Percentiles rank a stretch among this genome's conserved stretches.
Conservation (phyloP, 2,888 invertebrate genomes). For the Argyresthia albistria region DNA sequence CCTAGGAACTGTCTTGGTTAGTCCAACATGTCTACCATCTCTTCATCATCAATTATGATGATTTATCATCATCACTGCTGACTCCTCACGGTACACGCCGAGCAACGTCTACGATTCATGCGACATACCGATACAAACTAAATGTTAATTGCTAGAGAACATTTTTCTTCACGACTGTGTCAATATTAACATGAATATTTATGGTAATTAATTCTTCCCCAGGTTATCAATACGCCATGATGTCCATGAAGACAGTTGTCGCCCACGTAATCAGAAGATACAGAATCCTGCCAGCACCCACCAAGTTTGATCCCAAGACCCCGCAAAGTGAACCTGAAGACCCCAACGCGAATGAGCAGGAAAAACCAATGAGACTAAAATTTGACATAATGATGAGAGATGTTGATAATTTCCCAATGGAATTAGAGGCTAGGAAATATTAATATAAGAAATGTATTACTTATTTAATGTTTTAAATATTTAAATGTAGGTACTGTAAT, state of each 20-base stretch:
- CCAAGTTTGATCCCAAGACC: no score
- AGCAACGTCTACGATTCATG: no score
- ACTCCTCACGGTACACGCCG: background rate
- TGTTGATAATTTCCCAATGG: slow-evolving; percentile 26
- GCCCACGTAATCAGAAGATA: background rate
- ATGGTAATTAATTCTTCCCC: background rate
- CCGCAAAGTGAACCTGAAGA: no score
- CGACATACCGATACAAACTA: background rate
- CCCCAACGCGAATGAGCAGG: no score
- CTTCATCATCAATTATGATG: background rate
- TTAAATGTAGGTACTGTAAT: no score
- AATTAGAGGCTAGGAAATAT: slow-evolving; percentile 15
- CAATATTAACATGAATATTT: no score
- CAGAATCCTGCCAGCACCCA: background rate
- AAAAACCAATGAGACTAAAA: slow-evolving; percentile 22
- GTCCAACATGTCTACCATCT: background rate
- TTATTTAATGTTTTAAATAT: no score
- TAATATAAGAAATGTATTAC: background rate
- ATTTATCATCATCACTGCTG: background rate
- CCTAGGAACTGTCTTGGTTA: slow-evolving; percentile 32
- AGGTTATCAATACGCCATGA: slow-evolving; percentile 33
- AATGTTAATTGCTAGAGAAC: background rate
- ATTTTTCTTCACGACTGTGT: no score
- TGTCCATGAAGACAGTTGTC: slow-evolving; percentile 17
- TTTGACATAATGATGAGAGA: slow-evolving; percentile 35